These are phyloP conservation scores for Phoenicopterus ruber DNA, from an alignment of 2,113 vertebrate species.

Conservation along the genomic window DNA sequence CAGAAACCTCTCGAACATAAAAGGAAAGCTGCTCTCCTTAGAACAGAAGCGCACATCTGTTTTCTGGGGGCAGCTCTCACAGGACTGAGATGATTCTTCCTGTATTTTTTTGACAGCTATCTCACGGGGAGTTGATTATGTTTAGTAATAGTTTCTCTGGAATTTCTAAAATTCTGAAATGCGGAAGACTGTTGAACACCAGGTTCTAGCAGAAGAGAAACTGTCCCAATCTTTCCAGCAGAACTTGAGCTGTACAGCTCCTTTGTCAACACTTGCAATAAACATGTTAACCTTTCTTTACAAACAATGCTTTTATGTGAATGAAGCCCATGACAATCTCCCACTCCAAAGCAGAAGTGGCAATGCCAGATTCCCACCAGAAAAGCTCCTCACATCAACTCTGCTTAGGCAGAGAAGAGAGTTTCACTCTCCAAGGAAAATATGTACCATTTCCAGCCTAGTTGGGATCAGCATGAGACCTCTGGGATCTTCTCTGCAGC, in stretches of 20 bases:
- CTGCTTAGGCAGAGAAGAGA: neutral
- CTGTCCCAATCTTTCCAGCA: neutral
- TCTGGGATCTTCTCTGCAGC: neutral
- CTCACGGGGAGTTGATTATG: neutral
- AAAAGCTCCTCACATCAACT: neutral
- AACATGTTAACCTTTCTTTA: neutral
- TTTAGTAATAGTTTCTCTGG: neutral
- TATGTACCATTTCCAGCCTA: neutral
- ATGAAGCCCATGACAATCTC: neutral
- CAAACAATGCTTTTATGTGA: neutral
- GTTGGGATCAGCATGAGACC: neutral
- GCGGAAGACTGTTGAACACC: neutral
- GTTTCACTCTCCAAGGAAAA: neutral
- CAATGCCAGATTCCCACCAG: neutral
- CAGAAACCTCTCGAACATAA: neutral
- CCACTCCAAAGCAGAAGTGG: neutral
- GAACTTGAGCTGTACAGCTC: neutral
- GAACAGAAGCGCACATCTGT: neutral
- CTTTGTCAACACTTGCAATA: neutral
- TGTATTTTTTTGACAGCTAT: neutral
- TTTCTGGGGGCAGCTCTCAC: neutral
- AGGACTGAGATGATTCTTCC: neutral
- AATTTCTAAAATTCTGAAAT: neutral
- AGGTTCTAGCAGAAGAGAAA: neutral
- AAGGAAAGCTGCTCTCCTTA: neutral